A percentile compares a stretch with the other conserved stretches of the same genome.
These are phyloP conservation scores for Saturnia pavonia DNA, from an alignment of 2,888 invertebrate species.

Conservation along the genomic window DNA sequence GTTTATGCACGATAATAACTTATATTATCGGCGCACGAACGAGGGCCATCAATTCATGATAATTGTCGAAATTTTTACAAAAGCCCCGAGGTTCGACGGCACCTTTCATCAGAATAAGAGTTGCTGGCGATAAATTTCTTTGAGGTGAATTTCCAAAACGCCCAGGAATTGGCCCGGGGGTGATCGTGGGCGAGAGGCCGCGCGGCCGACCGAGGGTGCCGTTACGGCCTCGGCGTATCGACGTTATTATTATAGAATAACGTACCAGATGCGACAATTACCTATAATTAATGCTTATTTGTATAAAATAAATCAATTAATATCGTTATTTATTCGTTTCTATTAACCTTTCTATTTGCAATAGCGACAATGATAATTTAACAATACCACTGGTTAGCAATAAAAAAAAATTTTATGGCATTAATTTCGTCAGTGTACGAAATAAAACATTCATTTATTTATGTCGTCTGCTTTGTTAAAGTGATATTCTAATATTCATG, in stretches of 20 bases:
- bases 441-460: too few species aligned
- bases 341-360: too few species aligned
- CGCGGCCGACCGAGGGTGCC: constrained; percentile 20
- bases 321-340: too few species aligned
- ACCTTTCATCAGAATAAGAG: constrained; percentile 45
- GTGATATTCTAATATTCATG: too few species aligned
- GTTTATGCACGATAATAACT: constrained; percentile 18
- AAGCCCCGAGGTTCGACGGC: constrained; percentile 40
- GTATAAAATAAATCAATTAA: background rate
- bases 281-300: background rate
- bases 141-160: constrained; percentile 42
- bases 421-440: too few species aligned
- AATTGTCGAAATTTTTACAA: constrained; percentile 33
- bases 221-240: constrained; percentile 18
- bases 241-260: constrained; percentile 25
- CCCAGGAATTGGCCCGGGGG: constrained; percentile 49
- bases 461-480: too few species aligned
- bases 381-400: too few species aligned
- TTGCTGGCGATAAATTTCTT: constrained; percentile 52
- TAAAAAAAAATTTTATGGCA: too few species aligned
- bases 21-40: constrained; percentile 15
- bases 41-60: constrained; percentile 24
- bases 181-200: constrained; percentile 34
- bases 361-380: too few species aligned
- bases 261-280: constrained; percentile 7